Base-by-base conservation (phyloP, 2,113 vertebrate species). In the Leptodactylus fuscus region DNA sequence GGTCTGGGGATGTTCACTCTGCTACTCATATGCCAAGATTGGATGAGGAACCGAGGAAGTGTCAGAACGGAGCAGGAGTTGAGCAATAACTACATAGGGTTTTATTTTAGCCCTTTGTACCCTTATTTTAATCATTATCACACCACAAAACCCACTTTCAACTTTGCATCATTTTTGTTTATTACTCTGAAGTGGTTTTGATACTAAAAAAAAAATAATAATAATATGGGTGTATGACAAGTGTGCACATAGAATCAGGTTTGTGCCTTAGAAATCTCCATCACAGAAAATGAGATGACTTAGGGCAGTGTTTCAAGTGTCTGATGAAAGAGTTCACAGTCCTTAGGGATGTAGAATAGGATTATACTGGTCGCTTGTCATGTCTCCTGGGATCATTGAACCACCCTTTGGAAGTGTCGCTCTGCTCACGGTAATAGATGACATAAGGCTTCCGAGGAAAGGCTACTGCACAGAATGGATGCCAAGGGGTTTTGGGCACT, bases 401-500 rank as follows among this genome's bases (percentile, higher is more conserved):
- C 65, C 24, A 29, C 5, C 32, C 71, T 70, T 38, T 41, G 11
- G 13, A 88, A 81, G 49, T 60, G 60, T 24, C 48, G 11, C 49
- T 77, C 11, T 71, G 51, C 20, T 60, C 22, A 32, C 29, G 16
- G 4, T 34, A 5, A 60, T 7, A 77, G 60, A 46, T 32, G 20
- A 20, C 41, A 27, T 48, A 75, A 75, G 70, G 41, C 70, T 20
- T 24, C 60, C 27, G 62, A 48, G 55, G 20, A 20, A 48, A n/a
- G 38, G 11, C 12, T 36, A 9, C 49, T 20, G 11, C 51, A 46
- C 20, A 49, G 24, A 46, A 83, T 88, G 82, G 81, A 85, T 16
- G 12, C 86, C 13, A 85, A 88, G 76, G 81, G 70, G 46, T 62
- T 77, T 60, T 89, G 60, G 82, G 15, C 82, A 0, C 38, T 87